Percentiles rank a stretch among this genome's conserved stretches.
Evolutionary conservation across 2,113 vertebrate genomes (phyloP).

Genomic region (Nymphicus hollandicus): DNA sequence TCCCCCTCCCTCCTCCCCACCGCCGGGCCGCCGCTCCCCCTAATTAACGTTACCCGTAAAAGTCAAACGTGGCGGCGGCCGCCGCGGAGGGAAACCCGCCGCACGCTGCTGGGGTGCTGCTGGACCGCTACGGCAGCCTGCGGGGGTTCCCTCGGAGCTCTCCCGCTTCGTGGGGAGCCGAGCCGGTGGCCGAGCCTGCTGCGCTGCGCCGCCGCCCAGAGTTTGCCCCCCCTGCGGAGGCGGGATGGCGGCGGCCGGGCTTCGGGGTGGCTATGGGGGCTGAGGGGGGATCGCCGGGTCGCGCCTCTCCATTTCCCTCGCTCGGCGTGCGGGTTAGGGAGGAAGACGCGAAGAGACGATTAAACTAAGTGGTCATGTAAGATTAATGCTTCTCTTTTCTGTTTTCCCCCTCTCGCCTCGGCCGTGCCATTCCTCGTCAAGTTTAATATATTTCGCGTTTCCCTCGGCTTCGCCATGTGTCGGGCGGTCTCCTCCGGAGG

Average conservation of each 20-base stretch:
- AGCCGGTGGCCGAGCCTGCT: background rate
- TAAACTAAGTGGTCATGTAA: constrained; percentile 46
- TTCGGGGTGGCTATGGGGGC: background rate
- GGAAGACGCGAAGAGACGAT: background rate
- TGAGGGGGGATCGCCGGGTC: background rate
- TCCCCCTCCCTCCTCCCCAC: background rate
- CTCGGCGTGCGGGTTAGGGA: background rate
- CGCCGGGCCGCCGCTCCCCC: background rate
- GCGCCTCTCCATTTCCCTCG: background rate
- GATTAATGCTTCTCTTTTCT: background rate
- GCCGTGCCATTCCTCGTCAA: constrained; percentile 15
- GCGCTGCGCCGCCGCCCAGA: background rate
- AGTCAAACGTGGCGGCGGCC: constrained; percentile 18
- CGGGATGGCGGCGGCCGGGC: background rate
- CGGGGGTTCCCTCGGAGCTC: background rate
- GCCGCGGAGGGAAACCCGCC: background rate
- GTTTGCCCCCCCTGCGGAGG: background rate
- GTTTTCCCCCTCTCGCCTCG: background rate
- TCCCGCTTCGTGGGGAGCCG: background rate
- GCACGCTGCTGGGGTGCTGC: constrained; percentile 32
- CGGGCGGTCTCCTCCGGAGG: constrained; percentile 12
- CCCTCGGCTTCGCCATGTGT: constrained; percentile 31
- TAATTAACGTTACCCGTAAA: constrained; percentile 33
- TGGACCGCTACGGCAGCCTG: background rate
- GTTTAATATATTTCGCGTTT: constrained; percentile 50